Conservation (phyloP, 2,888 invertebrate genomes). For the Lasioglossum malachurum region DNA sequence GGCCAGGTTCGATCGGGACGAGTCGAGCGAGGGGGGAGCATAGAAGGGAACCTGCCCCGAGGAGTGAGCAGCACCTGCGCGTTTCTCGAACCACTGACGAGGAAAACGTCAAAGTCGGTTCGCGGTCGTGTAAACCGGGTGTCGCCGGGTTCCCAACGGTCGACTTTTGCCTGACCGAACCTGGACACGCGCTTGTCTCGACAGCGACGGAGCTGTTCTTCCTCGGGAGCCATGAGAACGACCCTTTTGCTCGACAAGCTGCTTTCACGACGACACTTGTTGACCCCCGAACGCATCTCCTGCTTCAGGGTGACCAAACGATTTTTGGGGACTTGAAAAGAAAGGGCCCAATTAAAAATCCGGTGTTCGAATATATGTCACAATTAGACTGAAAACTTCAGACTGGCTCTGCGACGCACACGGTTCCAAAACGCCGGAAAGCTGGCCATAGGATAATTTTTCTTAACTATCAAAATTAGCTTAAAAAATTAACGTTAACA, state of each 20-base stretch:
- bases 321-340: neutral
- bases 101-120: conserved; percentile 61
- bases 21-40: neutral
- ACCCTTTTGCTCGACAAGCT: neutral
- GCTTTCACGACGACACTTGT: neutral
- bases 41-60: conserved; percentile 9
- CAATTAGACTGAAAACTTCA: no score
- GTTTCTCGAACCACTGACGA: conserved; percentile 52
- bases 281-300: neutral
- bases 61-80: conserved; percentile 40
- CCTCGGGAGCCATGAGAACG: neutral
- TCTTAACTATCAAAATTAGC: no score
- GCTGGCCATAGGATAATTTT: no score
- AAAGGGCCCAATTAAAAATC: no score
- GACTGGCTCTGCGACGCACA: no score
- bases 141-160: conserved; percentile 18
- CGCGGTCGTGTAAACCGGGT: conserved; percentile 36
- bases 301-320: no score
- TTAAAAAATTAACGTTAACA: no score
- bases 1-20: conserved; percentile 21
- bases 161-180: conserved; percentile 27
- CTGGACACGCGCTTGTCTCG: neutral
- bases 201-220: conserved; percentile 17
- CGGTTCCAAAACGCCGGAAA: no score
- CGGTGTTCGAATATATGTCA: no score